Evolutionary conservation across 2,113 vertebrate genomes (phyloP).

Genomic region (Leuciscus idus): DNA sequence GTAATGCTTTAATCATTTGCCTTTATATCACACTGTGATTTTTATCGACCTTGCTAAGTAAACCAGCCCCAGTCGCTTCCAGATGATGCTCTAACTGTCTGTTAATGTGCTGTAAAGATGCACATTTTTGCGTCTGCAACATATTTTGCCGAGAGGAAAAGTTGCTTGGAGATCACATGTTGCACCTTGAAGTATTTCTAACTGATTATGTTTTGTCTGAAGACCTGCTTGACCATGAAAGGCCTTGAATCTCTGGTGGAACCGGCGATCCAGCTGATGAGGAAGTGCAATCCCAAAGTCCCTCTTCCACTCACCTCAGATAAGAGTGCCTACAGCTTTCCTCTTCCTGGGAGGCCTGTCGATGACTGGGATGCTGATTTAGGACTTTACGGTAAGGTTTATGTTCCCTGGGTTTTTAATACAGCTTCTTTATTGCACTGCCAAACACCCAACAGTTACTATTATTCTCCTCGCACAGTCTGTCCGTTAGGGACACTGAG

Average conservation of each 20-base stretch:
- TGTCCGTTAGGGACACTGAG: slow-evolving; percentile 14
- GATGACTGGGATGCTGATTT: slow-evolving; percentile 18
- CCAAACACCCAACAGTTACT: slow-evolving; percentile 26
- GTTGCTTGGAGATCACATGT: background rate
- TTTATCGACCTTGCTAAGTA: slow-evolving; percentile 9
- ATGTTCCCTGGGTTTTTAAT: slow-evolving; percentile 7
- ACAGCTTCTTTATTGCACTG: slow-evolving; percentile 19
- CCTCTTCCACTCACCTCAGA: slow-evolving; percentile 76
- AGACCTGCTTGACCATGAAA: slow-evolving; percentile 77
- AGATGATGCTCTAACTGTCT: slow-evolving; percentile 1
- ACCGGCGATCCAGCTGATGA: slow-evolving; percentile 79
- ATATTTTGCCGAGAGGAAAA: background rate
- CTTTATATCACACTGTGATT: background rate
- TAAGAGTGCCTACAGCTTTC: slow-evolving; percentile 79
- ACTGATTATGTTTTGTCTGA: slow-evolving; percentile 37
- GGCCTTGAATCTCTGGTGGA: slow-evolving; percentile 74
- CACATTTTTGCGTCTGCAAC: slow-evolving; percentile 6
- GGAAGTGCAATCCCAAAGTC: slow-evolving; percentile 83
- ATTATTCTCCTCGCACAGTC: slow-evolving; percentile 26
- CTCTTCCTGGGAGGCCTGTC: slow-evolving; percentile 66
- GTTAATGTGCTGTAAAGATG: slow-evolving; percentile 8
- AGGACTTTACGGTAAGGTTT: slow-evolving; percentile 57
- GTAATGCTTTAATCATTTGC: background rate
- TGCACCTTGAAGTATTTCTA: background rate
- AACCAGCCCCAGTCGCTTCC: background rate